Evolutionary conservation across 2,797 vertebrate species (phyloP), one percentile per base, ranked within the genome.

Genomic region (Melopsittacus undulatus): DNA sequence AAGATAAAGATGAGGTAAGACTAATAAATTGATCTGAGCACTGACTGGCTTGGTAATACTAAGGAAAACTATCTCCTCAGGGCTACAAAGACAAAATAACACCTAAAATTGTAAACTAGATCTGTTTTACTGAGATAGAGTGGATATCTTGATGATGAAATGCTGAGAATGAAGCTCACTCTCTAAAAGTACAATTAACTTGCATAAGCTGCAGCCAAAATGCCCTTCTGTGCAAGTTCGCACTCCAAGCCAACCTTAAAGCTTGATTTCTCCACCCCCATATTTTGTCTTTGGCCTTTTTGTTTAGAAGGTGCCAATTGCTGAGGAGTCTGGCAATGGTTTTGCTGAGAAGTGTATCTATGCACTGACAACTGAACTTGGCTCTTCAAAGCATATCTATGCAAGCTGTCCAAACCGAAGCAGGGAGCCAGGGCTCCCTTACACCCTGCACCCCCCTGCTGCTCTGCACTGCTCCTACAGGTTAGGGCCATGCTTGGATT

Each of bases 231-330:
- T 22, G 51, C 3, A 36, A 49, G 56, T 29, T 24, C 0, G 1
- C 0, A 4, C 77, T 43, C 77, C 66, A 56, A 80, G 57, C 42
- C 0, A 3, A 72, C 80, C 72, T 49, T 63, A 43, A 63, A 79
- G 63, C 67, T 73, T 5, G 0, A 13, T 54, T 69, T 27, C 70
- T 69, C 79, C 77, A 87, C 68, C 91, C 73, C 61, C 23, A 0
- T 49, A 22, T 73, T 94, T 75, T 83, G 42, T 70, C 88, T 93
- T 84, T 48, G 36, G 81, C 81, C 49, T 90, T 84, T 92, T 89
- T 94, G 70, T 90, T 90, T 40, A 79, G 75, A 45, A 90, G 48
- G 59, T 92, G 93, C 92, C 87, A 94, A 70, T 74, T 74, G 36
- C 64, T 30, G 64, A 56, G 54, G 45, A 66, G 8, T 16, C 77